A percentile compares a stretch with the other conserved stretches of the same genome.
Conservation (phyloP, 2,113 vertebrate species). For the Ammodytes marinus region DNA sequence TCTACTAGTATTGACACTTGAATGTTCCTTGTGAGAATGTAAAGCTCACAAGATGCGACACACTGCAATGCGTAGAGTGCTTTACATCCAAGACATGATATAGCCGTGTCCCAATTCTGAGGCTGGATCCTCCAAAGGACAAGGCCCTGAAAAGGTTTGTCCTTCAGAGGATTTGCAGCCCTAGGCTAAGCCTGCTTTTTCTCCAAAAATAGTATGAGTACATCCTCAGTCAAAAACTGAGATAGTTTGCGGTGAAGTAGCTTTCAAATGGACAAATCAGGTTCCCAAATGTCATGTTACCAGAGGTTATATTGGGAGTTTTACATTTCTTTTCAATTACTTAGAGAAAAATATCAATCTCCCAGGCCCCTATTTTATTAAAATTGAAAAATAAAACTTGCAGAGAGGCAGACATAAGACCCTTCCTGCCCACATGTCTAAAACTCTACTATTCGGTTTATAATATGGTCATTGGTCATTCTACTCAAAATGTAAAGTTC, state of each 20-base stretch:
- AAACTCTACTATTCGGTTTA: too few species aligned
- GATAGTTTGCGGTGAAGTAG: not conserved
- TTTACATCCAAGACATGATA: not conserved
- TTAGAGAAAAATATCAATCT: too few species aligned
- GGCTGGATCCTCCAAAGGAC: not conserved
- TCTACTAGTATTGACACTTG: not conserved
- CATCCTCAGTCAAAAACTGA: not conserved
- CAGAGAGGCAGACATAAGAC: too few species aligned
- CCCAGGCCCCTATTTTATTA: too few species aligned
- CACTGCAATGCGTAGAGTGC: not conserved
- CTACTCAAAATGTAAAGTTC: not conserved
- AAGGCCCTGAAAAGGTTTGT: not conserved
- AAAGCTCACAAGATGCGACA: not conserved
- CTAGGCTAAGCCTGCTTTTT: not conserved
- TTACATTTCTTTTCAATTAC: not conserved
- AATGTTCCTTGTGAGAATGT: not conserved
- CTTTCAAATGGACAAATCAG: not conserved
- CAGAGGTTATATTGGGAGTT: constrained; percentile 3
- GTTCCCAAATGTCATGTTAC: constrained; percentile 4
- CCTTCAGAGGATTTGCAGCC: not conserved
- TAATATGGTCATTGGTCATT: too few species aligned
- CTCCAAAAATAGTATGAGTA: not conserved
- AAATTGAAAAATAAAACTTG: too few species aligned
- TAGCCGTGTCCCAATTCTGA: not conserved
- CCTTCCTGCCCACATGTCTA: too few species aligned